Percentiles rank a stretch among this genome's conserved stretches.
Evolutionary conservation across 2,113 vertebrate genomes (phyloP).

Genomic region (Lates calcarifer): DNA sequence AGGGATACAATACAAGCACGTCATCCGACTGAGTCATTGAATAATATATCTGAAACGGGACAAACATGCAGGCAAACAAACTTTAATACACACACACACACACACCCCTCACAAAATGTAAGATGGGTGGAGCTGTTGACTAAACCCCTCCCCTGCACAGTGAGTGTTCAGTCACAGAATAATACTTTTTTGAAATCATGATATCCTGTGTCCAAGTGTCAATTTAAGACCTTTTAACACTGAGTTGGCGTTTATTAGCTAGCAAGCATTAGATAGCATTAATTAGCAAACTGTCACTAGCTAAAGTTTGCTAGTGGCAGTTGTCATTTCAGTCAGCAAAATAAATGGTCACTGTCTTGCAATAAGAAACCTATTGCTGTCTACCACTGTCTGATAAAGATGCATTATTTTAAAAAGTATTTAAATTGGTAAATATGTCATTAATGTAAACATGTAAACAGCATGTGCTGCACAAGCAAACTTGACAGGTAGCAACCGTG

Average conservation of each 20-base stretch:
- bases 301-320: background rate
- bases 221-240: too few species aligned
- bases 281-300: too few species aligned
- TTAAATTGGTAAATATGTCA: background rate
- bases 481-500: background rate
- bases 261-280: too few species aligned
- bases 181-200: too few species aligned
- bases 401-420: too few species aligned
- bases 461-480: background rate
- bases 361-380: background rate
- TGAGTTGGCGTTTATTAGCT: too few species aligned
- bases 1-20: slow-evolving; percentile 1
- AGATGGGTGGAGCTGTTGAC: background rate
- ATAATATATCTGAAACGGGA: slow-evolving; percentile 35
- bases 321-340: background rate
- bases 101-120: too few species aligned
- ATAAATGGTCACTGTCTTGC: background rate
- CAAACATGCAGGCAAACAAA: slow-evolving; percentile 1
- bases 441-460: background rate
- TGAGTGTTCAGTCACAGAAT: background rate
- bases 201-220: too few species aligned
- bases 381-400: background rate
- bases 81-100: background rate
- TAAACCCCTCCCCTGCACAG: background rate
- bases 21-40: slow-evolving; percentile 24